These are phyloP conservation scores for Caenorhabditis tropicalis DNA, from an alignment of 1,140 invertebrate species.

Conservation along the genomic window DNA sequence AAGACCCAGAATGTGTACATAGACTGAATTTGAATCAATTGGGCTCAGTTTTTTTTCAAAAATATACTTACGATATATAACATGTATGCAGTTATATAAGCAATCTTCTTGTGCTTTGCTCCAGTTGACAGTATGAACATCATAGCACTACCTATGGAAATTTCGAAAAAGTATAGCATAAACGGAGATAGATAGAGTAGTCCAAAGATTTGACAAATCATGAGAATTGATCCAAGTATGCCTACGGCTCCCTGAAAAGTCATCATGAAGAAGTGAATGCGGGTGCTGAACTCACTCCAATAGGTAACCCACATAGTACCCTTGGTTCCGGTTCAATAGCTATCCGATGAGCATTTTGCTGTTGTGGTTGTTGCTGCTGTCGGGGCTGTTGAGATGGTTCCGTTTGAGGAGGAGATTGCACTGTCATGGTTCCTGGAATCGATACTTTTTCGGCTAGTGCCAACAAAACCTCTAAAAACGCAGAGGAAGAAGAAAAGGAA, in stretches of 20 bases:
- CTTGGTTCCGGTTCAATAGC: constrained; percentile 16
- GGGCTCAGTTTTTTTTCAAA: no score
- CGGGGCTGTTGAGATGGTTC: neutral
- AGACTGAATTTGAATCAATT: neutral
- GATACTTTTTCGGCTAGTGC: neutral
- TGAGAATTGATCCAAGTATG: constrained; percentile 11
- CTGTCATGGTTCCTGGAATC: constrained; percentile 33
- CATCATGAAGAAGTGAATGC: neutral
- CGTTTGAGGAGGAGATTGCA: neutral
- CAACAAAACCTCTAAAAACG: neutral
- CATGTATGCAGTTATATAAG: constrained; percentile 35
- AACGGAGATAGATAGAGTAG: constrained; percentile 10
- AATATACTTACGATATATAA: neutral
- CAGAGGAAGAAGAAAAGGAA: neutral
- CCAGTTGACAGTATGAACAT: constrained; percentile 28
- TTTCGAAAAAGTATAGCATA: constrained; percentile 31
- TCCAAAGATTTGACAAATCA: constrained; percentile 34
- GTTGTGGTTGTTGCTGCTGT: neutral
- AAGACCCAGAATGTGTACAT: constrained; percentile 40
- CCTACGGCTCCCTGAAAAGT: constrained; percentile 19
- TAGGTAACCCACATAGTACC: constrained; percentile 14
- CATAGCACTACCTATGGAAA: constrained; percentile 5
- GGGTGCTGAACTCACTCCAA: constrained; percentile 12
- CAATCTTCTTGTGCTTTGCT: constrained; percentile 4
- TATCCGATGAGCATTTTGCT: neutral